Evolutionary conservation across 1,140 invertebrate species (phyloP).

Genomic region (Ips typographus): DNA sequence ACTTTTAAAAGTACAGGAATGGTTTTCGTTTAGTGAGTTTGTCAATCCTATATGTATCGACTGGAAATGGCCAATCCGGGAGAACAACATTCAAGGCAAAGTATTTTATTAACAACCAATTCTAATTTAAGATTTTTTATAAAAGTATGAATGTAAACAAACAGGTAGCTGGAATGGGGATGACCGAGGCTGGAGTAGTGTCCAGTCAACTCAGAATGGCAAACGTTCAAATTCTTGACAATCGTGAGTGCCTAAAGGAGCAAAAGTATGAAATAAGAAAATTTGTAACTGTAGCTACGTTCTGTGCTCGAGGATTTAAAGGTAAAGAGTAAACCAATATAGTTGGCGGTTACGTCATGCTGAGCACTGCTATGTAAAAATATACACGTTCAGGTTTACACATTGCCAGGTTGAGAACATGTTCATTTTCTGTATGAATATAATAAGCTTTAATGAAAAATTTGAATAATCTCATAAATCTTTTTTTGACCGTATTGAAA

Average conservation of each 20-base stretch:
- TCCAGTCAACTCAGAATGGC: conserved; percentile 46
- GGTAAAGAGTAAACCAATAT: conserved; percentile 39
- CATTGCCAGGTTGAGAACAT: too few species aligned
- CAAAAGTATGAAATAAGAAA: conserved; percentile 53
- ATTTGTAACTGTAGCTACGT: conserved; percentile 54
- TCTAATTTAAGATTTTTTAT: background rate
- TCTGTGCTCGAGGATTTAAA: conserved; percentile 52
- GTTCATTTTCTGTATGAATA: too few species aligned
- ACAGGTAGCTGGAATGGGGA: conserved; percentile 52
- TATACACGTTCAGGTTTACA: too few species aligned
- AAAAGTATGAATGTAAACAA: background rate
- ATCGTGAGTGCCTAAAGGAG: conserved; percentile 47
- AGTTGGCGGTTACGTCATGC: too few species aligned
- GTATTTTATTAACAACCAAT: background rate
- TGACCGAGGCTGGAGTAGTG: conserved; percentile 53
- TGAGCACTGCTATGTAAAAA: too few species aligned
- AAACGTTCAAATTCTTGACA: conserved; percentile 46
- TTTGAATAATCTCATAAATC: too few species aligned
- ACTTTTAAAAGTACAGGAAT: conserved; percentile 48
- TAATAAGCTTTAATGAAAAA: too few species aligned
- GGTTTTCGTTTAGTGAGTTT: conserved; percentile 42
- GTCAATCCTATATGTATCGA: conserved; percentile 53
- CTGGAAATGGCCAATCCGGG: conserved; percentile 40
- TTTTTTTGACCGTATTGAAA: too few species aligned
- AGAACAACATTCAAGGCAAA: conserved; percentile 26